phyloP scores from a whole-genome alignment of 1,140 invertebrate species.

The Macrobrachium rosenbergii region DNA sequence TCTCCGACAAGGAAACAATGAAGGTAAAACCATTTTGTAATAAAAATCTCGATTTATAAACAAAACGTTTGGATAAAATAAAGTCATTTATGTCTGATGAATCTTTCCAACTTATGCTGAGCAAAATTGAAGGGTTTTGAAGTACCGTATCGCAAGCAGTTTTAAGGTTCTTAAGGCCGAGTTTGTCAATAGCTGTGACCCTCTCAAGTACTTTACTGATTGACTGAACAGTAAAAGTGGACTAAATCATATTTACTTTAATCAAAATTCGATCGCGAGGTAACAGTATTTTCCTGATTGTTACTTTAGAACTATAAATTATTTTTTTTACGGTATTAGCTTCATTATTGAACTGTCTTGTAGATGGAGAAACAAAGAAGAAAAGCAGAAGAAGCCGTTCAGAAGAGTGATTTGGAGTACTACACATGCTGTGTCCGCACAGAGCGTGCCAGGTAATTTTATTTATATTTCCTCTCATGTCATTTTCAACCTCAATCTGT shows the following conservation, averaged over 20 bases:
- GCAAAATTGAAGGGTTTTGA: too few species aligned
- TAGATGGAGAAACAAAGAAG: conserved; percentile 88
- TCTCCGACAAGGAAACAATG: conserved; percentile 79
- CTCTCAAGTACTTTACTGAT: too few species aligned
- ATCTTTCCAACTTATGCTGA: too few species aligned
- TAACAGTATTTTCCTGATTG: neutral
- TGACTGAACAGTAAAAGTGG: too few species aligned
- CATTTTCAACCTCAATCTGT: neutral
- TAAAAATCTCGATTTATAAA: too few species aligned
- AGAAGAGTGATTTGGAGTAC: conserved; percentile 93
- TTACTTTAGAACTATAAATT: neutral
- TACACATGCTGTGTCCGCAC: conserved; percentile 90
- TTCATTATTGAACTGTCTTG: conserved; percentile 45
- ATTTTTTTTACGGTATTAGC: neutral
- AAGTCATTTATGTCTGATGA: too few species aligned
- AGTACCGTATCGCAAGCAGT: too few species aligned
- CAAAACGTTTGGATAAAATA: too few species aligned
- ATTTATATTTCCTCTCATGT: neutral
- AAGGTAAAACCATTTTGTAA: conserved; percentile 71
- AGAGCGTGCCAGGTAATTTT: conserved; percentile 82
- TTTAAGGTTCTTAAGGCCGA: too few species aligned
- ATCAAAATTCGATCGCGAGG: too few species aligned
- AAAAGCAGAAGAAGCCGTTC: conserved; percentile 90
- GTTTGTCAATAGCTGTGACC: too few species aligned
- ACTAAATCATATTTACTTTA: too few species aligned